A percentile compares a stretch with the other conserved stretches of the same genome.
Conservation (phyloP, 2,888 invertebrate genomes). For the Aspidiotus destructor region DNA sequence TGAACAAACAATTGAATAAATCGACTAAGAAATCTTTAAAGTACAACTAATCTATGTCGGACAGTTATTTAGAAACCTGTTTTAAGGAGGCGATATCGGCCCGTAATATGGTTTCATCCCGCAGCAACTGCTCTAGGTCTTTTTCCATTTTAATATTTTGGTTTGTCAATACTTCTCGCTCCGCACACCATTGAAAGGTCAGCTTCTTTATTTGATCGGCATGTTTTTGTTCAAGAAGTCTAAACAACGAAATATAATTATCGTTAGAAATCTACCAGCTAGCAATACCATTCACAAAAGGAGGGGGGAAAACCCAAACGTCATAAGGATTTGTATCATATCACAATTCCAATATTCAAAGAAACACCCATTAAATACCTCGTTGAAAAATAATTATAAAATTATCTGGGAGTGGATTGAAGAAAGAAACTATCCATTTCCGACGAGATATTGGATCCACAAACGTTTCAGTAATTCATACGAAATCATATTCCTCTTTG, state of each 20-base stretch:
- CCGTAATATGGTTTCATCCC: conserved; percentile 57
- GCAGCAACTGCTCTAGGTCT: conserved; percentile 55
- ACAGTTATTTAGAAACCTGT: conserved; percentile 45
- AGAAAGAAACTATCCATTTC: too few species aligned
- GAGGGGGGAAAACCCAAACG: neutral
- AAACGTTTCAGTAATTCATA: too few species aligned
- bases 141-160: conserved; percentile 50
- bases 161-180: conserved; percentile 61
- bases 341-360: too few species aligned
- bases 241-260: conserved; percentile 38
- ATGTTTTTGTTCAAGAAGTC: conserved; percentile 64
- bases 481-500: too few species aligned
- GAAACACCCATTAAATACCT: too few species aligned
- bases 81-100: conserved; percentile 53
- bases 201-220: conserved; percentile 63
- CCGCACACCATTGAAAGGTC: conserved; percentile 57
- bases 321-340: too few species aligned
- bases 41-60: neutral
- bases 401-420: too few species aligned
- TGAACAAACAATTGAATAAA: conserved; percentile 13
- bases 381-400: too few species aligned
- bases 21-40: neutral
- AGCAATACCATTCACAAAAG: neutral
- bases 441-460: too few species aligned
- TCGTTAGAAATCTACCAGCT: neutral